These are phyloP conservation scores for Falco biarmicus DNA, from an alignment of 2,797 vertebrate species.

Conservation along the genomic window DNA sequence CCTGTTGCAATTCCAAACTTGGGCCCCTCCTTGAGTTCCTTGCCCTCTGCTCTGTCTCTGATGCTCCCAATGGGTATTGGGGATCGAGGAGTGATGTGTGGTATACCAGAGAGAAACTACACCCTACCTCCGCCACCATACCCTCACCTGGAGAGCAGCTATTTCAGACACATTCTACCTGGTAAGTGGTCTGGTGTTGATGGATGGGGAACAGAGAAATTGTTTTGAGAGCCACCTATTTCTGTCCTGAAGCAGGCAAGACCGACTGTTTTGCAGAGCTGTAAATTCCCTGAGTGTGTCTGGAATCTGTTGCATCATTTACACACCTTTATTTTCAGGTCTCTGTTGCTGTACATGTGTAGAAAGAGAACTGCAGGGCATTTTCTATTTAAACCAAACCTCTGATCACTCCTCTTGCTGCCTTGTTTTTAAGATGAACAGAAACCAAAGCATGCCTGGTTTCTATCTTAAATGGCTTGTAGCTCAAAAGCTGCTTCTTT, in stretches of 20 bases:
- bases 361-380: neutral
- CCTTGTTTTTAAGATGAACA: neutral
- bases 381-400: neutral
- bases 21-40: slow-evolving; percentile 91
- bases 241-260: neutral
- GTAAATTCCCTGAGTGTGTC: neutral
- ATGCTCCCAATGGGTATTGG: slow-evolving; percentile 99
- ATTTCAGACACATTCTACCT: slow-evolving; percentile 97
- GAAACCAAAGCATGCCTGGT: neutral
- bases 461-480: neutral
- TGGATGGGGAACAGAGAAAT: neutral
- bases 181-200: slow-evolving; percentile 78
- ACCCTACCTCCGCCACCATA: slow-evolving; percentile 95
- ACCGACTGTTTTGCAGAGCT: neutral
- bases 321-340: neutral
- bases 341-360: neutral
- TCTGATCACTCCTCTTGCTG: neutral
- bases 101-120: slow-evolving; percentile 96
- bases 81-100: slow-evolving; percentile 97
- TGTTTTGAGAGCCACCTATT: neutral
- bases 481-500: neutral
- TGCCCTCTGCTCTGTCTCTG: slow-evolving; percentile 94
- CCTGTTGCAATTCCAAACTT: slow-evolving; percentile 96
- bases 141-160: slow-evolving; percentile 97
- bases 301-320: neutral